Evolutionary conservation across 1,140 invertebrate species (phyloP).

Genomic region (Ephestia elutella): DNA sequence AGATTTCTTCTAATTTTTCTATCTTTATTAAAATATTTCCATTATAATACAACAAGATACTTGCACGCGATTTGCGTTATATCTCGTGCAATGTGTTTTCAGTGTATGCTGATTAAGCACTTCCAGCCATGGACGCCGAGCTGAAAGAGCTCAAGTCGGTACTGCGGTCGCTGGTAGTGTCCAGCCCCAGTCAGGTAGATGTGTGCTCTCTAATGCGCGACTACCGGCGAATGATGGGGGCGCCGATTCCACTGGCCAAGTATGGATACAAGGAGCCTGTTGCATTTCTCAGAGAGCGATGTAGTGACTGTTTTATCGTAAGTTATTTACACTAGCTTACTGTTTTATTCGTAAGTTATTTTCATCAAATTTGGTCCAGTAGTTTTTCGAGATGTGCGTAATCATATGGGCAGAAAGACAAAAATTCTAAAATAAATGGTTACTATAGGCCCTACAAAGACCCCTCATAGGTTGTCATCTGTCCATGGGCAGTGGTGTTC

Average conservation of each 20-base stretch:
- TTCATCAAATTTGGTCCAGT: too few species aligned
- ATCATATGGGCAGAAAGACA: too few species aligned
- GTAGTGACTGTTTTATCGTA: slow-evolving; percentile 61
- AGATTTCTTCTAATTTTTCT: not conserved
- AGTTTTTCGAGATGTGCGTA: too few species aligned
- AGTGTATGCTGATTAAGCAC: not conserved
- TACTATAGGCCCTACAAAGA: too few species aligned
- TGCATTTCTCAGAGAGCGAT: slow-evolving; percentile 50
- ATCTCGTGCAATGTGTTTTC: not conserved
- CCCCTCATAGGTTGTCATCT: too few species aligned
- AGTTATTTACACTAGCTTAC: slow-evolving; percentile 18
- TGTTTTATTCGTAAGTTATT: slow-evolving; percentile 45
- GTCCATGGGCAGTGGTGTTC: too few species aligned
- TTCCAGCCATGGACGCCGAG: slow-evolving; percentile 41
- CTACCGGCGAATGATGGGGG: slow-evolving; percentile 50
- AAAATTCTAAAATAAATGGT: too few species aligned
- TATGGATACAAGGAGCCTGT: slow-evolving; percentile 50
- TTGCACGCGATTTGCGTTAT: not conserved
- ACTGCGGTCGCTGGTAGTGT: slow-evolving; percentile 59
- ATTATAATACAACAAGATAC: slow-evolving; percentile 14
- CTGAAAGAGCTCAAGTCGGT: slow-evolving; percentile 46
- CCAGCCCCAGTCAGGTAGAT: slow-evolving; percentile 48
- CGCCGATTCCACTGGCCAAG: slow-evolving; percentile 37
- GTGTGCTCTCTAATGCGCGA: slow-evolving; percentile 47
- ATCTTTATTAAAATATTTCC: not conserved